Conservation (phyloP, 2,888 invertebrate species). For the Ectropis crepuscularia region DNA sequence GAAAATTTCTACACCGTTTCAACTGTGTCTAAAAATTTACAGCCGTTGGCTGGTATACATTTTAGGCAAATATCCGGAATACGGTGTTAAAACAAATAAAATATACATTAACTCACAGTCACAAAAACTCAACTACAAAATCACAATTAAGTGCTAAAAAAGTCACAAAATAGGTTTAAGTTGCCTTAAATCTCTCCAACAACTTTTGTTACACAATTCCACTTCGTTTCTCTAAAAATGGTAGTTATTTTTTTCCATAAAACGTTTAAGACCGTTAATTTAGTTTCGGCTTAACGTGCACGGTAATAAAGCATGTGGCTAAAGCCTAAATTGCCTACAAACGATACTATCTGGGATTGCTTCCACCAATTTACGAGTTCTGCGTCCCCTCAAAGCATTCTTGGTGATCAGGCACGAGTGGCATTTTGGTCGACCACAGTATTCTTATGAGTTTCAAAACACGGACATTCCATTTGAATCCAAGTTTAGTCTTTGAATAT, state of each 20-base stretch:
- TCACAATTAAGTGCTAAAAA: conserved; percentile 5
- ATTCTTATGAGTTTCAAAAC: conserved; percentile 76
- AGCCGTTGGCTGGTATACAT: too few relatives aligned
- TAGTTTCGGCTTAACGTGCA: conserved; percentile 47
- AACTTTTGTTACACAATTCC: conserved; percentile 28
- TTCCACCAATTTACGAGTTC: conserved; percentile 73
- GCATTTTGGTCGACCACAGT: conserved; percentile 73
- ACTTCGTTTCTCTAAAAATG: conserved; percentile 33
- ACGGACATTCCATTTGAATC: conserved; percentile 75
- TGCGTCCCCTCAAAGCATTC: conserved; percentile 68
- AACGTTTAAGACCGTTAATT: conserved; percentile 45
- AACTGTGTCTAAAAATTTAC: too few relatives aligned
- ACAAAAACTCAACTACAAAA: not conserved
- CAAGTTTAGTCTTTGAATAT: conserved; percentile 62
- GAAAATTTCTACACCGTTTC: too few relatives aligned
- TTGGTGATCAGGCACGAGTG: conserved; percentile 59
- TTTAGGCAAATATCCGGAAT: too few relatives aligned
- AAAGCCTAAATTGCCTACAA: conserved; percentile 67
- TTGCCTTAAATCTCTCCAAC: conserved; percentile 23
- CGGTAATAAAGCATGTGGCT: conserved; percentile 59
- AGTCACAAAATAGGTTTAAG: conserved; percentile 26
- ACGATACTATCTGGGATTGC: conserved; percentile 74
- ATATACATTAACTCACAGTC: not conserved
- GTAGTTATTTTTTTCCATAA: conserved; percentile 40
- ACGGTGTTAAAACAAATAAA: not conserved